phyloP scores from a whole-genome alignment of 2,888 invertebrate species.

The Nephrotoma flavescens region DNA sequence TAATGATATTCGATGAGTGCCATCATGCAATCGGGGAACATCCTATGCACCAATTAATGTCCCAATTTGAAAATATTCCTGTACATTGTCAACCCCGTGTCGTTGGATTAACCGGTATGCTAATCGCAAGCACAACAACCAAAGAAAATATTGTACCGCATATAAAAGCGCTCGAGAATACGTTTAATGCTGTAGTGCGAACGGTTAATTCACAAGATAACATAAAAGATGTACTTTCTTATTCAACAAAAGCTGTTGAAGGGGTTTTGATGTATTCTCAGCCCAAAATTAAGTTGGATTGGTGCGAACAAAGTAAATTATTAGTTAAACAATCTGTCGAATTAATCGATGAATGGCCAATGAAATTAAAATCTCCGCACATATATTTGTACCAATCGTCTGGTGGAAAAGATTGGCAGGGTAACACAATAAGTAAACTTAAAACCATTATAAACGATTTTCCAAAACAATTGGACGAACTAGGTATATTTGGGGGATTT shows the following conservation, averaged over 20 bases:
- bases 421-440: conserved; percentile 34
- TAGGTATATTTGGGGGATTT: conserved; percentile 43
- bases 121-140: conserved; percentile 46
- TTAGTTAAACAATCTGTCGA: neutral
- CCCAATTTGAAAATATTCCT: conserved; percentile 37
- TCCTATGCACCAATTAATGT: conserved; percentile 66
- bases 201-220: conserved; percentile 43
- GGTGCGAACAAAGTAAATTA: neutral
- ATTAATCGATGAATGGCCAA: conserved; percentile 14
- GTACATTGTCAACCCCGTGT: conserved; percentile 47
- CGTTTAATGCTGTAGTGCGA: conserved; percentile 55
- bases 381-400: conserved; percentile 10
- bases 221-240: conserved; percentile 32
- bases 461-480: conserved; percentile 33
- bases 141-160: conserved; percentile 37
- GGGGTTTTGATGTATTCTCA: conserved; percentile 18
- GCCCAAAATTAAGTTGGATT: neutral
- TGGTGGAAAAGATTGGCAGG: conserved; percentile 17
- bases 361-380: conserved; percentile 14
- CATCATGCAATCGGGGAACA: conserved; percentile 74
- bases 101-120: conserved; percentile 75
- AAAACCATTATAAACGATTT: conserved; percentile 36
- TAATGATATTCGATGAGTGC: conserved; percentile 90
- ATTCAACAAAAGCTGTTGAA: conserved; percentile 41
- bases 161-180: conserved; percentile 49